Conservation (phyloP, 2,888 invertebrate species). For the Xanthia icteritia region DNA sequence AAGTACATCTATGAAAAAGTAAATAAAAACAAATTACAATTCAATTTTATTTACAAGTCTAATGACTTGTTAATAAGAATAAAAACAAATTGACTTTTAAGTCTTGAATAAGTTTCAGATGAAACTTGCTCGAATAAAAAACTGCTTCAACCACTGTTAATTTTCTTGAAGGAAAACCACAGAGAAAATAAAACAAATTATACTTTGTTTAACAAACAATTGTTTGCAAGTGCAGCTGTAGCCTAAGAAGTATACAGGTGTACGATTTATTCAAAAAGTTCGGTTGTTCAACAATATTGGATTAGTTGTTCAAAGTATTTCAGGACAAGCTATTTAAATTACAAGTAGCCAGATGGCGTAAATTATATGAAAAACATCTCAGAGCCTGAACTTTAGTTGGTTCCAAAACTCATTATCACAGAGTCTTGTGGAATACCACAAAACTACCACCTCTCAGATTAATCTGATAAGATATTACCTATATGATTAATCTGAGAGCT, state of each 20-base stretch:
- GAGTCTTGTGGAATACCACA: not conserved
- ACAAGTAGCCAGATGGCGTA: constrained; percentile 33
- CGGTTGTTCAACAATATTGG: constrained; percentile 44
- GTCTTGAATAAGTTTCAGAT: not conserved
- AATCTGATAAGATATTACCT: too few species aligned
- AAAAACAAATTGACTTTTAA: too few species aligned
- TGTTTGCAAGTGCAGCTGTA: constrained; percentile 45
- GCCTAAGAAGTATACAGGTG: constrained; percentile 34
- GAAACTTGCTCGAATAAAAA: constrained; percentile 2
- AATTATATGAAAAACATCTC: constrained; percentile 35
- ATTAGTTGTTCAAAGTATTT: constrained; percentile 55
- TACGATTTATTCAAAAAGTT: constrained; percentile 61
- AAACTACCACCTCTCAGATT: not conserved
- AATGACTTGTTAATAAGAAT: too few species aligned
- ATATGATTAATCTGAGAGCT: too few species aligned
- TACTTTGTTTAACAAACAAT: constrained; percentile 48
- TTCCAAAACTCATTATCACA: not conserved
- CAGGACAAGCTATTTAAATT: constrained; percentile 49
- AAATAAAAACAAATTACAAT: not conserved
- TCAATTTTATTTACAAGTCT: not conserved
- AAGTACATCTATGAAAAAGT: not conserved
- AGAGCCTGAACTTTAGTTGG: not conserved
- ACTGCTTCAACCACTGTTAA: not conserved
- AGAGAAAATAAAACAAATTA: constrained; percentile 36
- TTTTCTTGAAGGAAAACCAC: constrained; percentile 29